Conservation (phyloP, 2,888 invertebrate genomes). For the Drepanosiphum platanoidis region DNA sequence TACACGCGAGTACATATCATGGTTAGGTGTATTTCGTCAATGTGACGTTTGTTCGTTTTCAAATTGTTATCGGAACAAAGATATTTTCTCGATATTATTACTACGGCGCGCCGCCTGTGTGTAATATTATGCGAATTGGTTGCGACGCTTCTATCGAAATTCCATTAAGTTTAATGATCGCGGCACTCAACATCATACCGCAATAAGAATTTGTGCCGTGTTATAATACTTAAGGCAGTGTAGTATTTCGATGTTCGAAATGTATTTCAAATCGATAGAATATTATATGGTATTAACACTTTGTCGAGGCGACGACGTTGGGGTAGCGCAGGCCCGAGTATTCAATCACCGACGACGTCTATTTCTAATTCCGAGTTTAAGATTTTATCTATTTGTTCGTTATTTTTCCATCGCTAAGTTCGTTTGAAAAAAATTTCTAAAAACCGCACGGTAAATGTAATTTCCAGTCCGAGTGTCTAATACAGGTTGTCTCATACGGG, state of each 20-base stretch:
- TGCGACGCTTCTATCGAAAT: neutral
- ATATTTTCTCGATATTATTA: neutral
- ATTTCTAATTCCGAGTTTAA: too few species aligned
- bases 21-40: neutral
- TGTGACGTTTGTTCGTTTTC: neutral
- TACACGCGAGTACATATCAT: neutral
- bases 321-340: too few species aligned
- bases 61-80: neutral
- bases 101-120: too few species aligned
- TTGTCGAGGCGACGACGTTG: too few species aligned
- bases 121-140: constrained; percentile 14
- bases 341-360: too few species aligned
- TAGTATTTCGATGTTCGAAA: neutral
- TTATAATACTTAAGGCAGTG: neutral
- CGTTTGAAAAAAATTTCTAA: too few species aligned
- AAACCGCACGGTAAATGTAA: too few species aligned
- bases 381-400: too few species aligned
- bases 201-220: neutral
- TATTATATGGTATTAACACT: neutral
- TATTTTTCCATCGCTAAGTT: too few species aligned
- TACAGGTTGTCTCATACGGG: too few species aligned
- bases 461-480: too few species aligned
- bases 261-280: neutral
- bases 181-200: neutral
- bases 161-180: neutral